Conservation (phyloP, 2,113 vertebrate species). For the Spermophilus dauricus region DNA sequence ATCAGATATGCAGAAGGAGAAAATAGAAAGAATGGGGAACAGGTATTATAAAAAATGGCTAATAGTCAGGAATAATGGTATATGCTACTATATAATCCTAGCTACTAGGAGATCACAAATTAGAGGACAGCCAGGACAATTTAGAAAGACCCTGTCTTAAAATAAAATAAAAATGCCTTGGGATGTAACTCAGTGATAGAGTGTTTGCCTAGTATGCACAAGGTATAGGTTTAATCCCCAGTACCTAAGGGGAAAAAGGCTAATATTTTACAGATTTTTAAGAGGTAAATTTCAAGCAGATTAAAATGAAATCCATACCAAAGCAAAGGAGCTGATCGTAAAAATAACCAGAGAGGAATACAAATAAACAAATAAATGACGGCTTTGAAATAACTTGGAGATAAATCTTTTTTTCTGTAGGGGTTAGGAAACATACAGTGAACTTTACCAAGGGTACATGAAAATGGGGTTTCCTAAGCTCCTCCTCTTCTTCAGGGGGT, state of each 20-base stretch:
- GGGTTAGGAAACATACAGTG: too few species aligned
- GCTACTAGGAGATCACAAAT: neutral
- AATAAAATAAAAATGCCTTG: too few species aligned
- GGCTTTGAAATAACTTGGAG: neutral
- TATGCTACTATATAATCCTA: too few species aligned
- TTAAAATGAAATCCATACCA: neutral
- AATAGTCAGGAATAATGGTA: too few species aligned
- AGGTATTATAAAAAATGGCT: neutral
- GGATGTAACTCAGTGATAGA: too few species aligned
- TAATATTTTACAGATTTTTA: slow-evolving; percentile 2
- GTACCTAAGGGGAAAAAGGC: too few species aligned
- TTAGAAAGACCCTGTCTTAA: too few species aligned
- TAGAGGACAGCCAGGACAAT: too few species aligned
- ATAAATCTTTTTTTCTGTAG: neutral
- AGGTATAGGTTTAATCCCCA: too few species aligned
- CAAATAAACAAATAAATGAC: neutral
- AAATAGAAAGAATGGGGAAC: neutral
- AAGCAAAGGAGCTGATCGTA: neutral
- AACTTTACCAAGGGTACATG: neutral
- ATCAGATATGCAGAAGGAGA: neutral
- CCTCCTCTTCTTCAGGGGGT: too few species aligned
- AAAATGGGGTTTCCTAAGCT: neutral
- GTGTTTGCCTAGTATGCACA: too few species aligned
- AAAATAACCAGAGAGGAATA: neutral
- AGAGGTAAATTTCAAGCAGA: slow-evolving; percentile 29